phyloP scores from a whole-genome alignment of 2,888 invertebrate species.

The Synanthedon tipuliformis region DNA sequence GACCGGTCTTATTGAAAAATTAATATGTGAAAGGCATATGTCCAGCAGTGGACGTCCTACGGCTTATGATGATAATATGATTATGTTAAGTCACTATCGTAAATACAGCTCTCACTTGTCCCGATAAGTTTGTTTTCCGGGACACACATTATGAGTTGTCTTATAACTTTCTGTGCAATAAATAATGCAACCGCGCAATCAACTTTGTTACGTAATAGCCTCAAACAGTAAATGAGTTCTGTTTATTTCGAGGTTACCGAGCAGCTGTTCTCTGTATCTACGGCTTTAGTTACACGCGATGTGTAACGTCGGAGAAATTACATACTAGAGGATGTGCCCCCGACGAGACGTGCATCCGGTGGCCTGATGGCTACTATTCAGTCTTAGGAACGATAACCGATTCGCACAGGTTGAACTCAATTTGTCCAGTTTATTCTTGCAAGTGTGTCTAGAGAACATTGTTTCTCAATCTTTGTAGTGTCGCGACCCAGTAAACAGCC shows the following conservation, averaged over 20 bases:
- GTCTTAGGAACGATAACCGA: constrained; percentile 31
- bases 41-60: no score
- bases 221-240: constrained; percentile 33
- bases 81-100: background rate
- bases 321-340: constrained; percentile 56
- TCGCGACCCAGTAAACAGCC: no score
- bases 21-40: no score
- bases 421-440: constrained; percentile 24
- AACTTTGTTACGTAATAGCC: constrained; percentile 40
- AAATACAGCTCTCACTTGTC: constrained; percentile 3
- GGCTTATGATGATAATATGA: no score
- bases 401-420: constrained; percentile 24
- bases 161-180: constrained; percentile 1
- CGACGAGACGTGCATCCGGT: constrained; percentile 54
- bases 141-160: constrained; percentile 15
- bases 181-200: constrained; percentile 25
- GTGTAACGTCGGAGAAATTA: constrained; percentile 48
- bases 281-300: constrained; percentile 19
- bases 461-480: no score
- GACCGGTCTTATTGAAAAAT: no score
- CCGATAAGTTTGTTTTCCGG: constrained; percentile 23
- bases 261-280: constrained; percentile 23
- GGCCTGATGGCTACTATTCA: constrained; percentile 24
- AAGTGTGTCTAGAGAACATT: no score
- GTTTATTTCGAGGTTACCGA: constrained; percentile 37